A percentile compares a stretch with the other conserved stretches of the same genome.
These are phyloP conservation scores for Gobiocypris rarus DNA, from an alignment of 2,113 vertebrate genomes.

Conservation along the genomic window DNA sequence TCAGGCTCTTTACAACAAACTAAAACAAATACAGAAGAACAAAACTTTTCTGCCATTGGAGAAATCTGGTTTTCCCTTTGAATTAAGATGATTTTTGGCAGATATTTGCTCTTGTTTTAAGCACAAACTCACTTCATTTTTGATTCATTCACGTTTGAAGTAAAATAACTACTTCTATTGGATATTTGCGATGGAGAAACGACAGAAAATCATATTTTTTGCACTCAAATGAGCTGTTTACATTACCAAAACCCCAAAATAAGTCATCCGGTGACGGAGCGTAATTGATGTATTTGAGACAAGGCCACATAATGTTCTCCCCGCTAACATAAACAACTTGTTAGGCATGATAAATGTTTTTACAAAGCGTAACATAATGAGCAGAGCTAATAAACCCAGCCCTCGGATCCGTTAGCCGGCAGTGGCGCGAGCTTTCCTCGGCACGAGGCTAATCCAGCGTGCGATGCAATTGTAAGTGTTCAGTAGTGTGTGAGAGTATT, in stretches of 20 bases:
- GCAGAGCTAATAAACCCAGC: conserved; percentile 8
- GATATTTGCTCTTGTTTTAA: neutral
- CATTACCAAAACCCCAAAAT: neutral
- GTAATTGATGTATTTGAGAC: neutral
- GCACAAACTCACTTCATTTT: neutral
- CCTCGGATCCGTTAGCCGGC: too few species aligned
- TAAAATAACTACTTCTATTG: too few species aligned
- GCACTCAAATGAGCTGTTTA: neutral
- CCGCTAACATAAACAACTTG: conserved; percentile 2
- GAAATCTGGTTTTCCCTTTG: too few species aligned
- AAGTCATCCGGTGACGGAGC: neutral
- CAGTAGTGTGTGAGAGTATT: conserved; percentile 34
- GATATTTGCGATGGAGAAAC: too few species aligned
- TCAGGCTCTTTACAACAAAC: too few species aligned
- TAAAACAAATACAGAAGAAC: too few species aligned
- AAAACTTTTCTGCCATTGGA: too few species aligned
- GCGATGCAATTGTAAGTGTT: conserved; percentile 38
- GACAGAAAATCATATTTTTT: too few species aligned
- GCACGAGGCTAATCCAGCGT: conserved; percentile 65
- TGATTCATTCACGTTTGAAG: too few species aligned
- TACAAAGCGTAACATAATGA: neutral
- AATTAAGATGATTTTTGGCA: neutral
- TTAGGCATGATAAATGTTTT: conserved; percentile 22
- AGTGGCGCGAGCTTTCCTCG: conserved; percentile 58
- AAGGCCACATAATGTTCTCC: neutral